Evolutionary conservation across 2,113 vertebrate genomes (phyloP), one percentile per base, ranked within the genome.

Genomic region (Tragelaphus imberbis): DNA sequence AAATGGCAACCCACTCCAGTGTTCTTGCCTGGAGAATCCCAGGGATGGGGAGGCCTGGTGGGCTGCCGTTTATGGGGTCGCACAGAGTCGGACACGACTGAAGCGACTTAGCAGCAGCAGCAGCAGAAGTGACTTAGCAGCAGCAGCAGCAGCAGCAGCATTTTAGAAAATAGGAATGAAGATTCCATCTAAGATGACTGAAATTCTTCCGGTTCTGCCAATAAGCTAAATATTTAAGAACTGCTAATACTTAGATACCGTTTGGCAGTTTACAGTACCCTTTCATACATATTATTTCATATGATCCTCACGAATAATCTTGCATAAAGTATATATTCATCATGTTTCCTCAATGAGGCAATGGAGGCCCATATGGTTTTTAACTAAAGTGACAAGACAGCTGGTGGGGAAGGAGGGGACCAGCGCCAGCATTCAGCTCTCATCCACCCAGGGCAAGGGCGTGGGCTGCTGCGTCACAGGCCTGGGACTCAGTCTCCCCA

Each of bases 201-300:
- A 56, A 36, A 33, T 77, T 95, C 53, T 81, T 47, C 36, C 6
- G 49, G 49, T 44, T 90, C 58, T 96, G 79, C 33, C 55, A 33
- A 51, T 88, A 87, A 40, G 21, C 8, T 55, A 81, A 59, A 61
- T 77, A 47, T 36, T 4, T 65, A 88, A 77, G 56, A 56, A 65
- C 49, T 75, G 51, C 59, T 85, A 17, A 85, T 81, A 16, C 33
- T 0, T 9, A 36, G 14, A 58, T 12, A 19, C 28, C 8, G 0
- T 56, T 84, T 55, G 53, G 3, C 8, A 40, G 47, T 65, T 58
- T 84, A 14, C 4, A 51, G 4, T 53, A 13, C 19, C 21, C 23
- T 93, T 23, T 11, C 19, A 47, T 40, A 49, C 13, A 0, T 40
- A 12, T 27, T 44, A 81, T 65, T 75, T 68, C 58, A 40, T 23